Evolutionary conservation across 1,140 invertebrate genomes (phyloP), one percentile per base, ranked within the genome.

Genomic region (Uloborus diversus): DNA sequence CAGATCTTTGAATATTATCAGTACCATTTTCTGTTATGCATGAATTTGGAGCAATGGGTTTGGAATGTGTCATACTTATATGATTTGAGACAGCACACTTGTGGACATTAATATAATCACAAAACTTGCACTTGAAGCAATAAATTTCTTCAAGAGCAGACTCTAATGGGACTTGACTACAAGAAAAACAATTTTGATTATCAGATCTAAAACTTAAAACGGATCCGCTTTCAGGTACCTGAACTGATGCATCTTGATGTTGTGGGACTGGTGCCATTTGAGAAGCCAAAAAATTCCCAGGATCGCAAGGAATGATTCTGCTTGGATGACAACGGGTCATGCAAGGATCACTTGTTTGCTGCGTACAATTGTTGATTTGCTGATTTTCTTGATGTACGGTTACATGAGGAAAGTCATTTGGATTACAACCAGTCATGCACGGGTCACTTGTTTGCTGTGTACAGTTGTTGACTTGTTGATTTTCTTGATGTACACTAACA

Each of bases 41-140:
- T 13, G n/a, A 14, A 11, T 57, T 49, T 25, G 28, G 28, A 2
- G 32, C 4, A 9, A 20, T n/a, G 4, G 51, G 27, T 7, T 59
- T 75, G 37, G 80, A 68, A 80, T 82, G 81, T 37, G 33, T 47
- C 5, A 20, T 30, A 57, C 76, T 82, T 30, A 82, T 61, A 76
- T 82, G 81, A 61, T 33, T 76, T 62, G 33, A 30, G 42, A 82
- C 70, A 25, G 33, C 27, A 59, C 61, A 61, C 35, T 76, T 82
- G n/a, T 82, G 57, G 1, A 82, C 32, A 25, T 30, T 76, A 17
- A 82, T 42, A 62, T 42, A 82, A 59, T 62, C 49, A 81, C 81
- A 82, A 70, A 81, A 75, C 28, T 70, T 75, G 30, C 81, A 82
- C 37, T 82, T 82, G 30, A 56, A 82, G 49, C 81, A 82, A n/a